phyloP scores from a whole-genome alignment of 2,797 vertebrate species.

The Rhinella marina region DNA sequence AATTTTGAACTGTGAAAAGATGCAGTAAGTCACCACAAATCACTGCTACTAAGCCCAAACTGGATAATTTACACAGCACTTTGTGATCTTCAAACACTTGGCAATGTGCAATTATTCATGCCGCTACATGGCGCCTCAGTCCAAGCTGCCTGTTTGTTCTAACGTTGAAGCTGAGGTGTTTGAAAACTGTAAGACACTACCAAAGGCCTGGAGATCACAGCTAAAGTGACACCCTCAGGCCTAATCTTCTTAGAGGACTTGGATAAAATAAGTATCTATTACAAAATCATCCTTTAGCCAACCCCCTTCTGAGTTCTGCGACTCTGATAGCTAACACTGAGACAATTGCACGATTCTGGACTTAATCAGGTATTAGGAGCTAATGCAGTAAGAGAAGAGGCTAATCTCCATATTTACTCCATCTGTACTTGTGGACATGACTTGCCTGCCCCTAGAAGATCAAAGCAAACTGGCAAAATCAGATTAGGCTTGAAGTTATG shows the following conservation, averaged over 20 bases:
- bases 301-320: slow-evolving; percentile 85
- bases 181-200: slow-evolving; percentile 86
- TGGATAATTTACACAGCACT: slow-evolving; percentile 78
- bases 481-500: slow-evolving; percentile 85
- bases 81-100: slow-evolving; percentile 81
- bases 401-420: slow-evolving; percentile 98
- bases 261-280: slow-evolving; percentile 99
- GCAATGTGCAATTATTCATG: slow-evolving; percentile 82
- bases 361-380: slow-evolving; percentile 98
- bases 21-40: slow-evolving; percentile 80
- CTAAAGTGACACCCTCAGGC: slow-evolving; percentile 97
- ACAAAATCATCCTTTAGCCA: slow-evolving; percentile 94
- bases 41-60: slow-evolving; percentile 76
- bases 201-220: slow-evolving; percentile 90
- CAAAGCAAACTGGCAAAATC: slow-evolving; percentile 93
- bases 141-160: slow-evolving; percentile 87
- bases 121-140: slow-evolving; percentile 79
- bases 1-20: slow-evolving; percentile 79
- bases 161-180: slow-evolving; percentile 84
- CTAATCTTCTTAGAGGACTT: slow-evolving; percentile 98
- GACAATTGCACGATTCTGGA: slow-evolving; percentile 92
- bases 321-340: slow-evolving; percentile 87
- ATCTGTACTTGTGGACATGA: slow-evolving; percentile 89
- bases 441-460: slow-evolving; percentile 86
- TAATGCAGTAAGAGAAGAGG: slow-evolving; percentile 89